Percentiles rank a stretch among this genome's conserved stretches.
phyloP scores from a whole-genome alignment of 2,113 vertebrate genomes.

The Calypte anna region DNA sequence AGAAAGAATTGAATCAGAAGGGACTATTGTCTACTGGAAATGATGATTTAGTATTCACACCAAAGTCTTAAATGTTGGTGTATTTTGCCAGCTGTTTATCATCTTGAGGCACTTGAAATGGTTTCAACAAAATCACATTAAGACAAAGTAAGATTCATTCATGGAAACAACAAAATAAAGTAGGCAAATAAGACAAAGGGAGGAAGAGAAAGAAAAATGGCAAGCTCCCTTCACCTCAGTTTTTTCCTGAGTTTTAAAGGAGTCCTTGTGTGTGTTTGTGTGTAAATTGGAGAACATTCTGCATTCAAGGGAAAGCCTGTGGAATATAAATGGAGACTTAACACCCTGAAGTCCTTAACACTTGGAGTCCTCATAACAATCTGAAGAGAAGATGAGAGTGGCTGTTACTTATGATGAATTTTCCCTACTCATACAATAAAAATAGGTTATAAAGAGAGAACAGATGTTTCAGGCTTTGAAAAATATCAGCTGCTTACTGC shows the following conservation, averaged over 20 bases:
- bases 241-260: background rate
- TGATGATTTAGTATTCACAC: slow-evolving; percentile 74
- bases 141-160: slow-evolving; percentile 53
- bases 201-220: background rate
- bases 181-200: background rate
- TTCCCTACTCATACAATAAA: background rate
- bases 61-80: slow-evolving; percentile 74
- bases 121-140: slow-evolving; percentile 70
- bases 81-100: slow-evolving; percentile 71
- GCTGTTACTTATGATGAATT: background rate
- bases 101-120: slow-evolving; percentile 74
- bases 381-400: background rate
- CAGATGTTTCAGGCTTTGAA: background rate
- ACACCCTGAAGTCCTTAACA: too few species aligned
- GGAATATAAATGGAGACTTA: background rate
- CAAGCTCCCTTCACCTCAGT: background rate
- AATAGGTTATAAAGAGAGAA: background rate
- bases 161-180: background rate
- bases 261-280: background rate
- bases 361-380: background rate
- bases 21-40: slow-evolving; percentile 70
- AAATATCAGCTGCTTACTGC: background rate
- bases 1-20: slow-evolving; percentile 75
- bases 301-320: background rate
- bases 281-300: background rate